Conservation (phyloP, 2,797 vertebrate genomes). For the Morelia viridis region DNA sequence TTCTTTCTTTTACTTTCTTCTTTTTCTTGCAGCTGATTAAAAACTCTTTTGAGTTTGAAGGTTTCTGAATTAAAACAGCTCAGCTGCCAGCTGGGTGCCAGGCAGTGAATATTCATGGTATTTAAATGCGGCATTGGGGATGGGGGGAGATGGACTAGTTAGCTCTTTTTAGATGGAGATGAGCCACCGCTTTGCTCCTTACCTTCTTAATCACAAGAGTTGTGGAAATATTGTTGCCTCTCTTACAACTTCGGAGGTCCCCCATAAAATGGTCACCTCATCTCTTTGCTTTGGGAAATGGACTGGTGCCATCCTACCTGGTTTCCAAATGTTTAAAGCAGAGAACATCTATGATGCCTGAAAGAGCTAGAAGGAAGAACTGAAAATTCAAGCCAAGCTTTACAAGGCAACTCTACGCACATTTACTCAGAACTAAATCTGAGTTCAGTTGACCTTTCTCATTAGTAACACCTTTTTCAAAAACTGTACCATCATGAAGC, state of each 20-base stretch:
- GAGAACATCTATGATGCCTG: too few relatives aligned
- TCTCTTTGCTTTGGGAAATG: constrained; percentile 39
- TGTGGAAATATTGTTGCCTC: constrained; percentile 73
- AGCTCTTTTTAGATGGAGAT: constrained; percentile 71
- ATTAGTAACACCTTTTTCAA: not conserved
- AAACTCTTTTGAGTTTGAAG: constrained; percentile 71
- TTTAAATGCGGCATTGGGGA: constrained; percentile 61
- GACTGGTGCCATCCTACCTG: not conserved
- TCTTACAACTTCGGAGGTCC: constrained; percentile 69
- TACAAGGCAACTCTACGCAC: not conserved
- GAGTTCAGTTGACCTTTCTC: not conserved
- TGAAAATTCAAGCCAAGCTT: not conserved
- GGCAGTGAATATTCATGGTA: constrained; percentile 67
- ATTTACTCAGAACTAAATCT: not conserved
- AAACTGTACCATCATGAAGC: not conserved
- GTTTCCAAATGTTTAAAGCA: not conserved
- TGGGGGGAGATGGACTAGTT: constrained; percentile 58
- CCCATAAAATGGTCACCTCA: constrained; percentile 60
- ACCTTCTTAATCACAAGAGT: constrained; percentile 67
- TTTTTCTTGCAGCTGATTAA: constrained; percentile 66
- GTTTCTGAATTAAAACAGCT: constrained; percentile 69
- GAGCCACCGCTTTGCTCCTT: constrained; percentile 66
- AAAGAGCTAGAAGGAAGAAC: not conserved
- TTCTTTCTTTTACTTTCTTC: constrained; percentile 62
- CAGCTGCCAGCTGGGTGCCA: constrained; percentile 66